Base-by-base conservation (phyloP, 2,888 invertebrate species). In the Drosophila conformis region DNA sequence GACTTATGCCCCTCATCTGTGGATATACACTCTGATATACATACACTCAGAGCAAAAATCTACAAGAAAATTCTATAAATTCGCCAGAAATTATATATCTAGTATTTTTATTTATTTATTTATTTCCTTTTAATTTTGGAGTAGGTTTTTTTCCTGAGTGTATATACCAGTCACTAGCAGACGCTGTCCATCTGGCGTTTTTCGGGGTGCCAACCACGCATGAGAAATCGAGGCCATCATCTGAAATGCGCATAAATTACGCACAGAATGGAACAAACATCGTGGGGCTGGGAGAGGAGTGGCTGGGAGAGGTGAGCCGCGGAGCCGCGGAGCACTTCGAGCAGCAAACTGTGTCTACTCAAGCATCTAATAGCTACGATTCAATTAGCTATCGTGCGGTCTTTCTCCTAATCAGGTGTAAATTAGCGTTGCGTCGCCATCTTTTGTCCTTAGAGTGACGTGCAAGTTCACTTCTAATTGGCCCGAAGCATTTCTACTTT, bases 211-310 rank as follows among this genome's bases (percentile, higher is more conserved):
- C 38, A 52, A 4, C 38, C 27, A 59, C 73, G 57, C 56, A 53
- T 71, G 59, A 63, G 63, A 69, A 81, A 82, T 82, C 78, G 78
- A 53, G 48, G 69, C 59, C 60, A 74, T 66, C 69, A 86, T 75
- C 63, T 48, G 65, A 82, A 84, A 87, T 87, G 85, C 89, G 82
- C 87, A 89, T 89, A 87, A 84, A 89, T 89, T 89, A 87, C 60
- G 40, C 29, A 74, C 31, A 56, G 54, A 68, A 54, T 8, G 8
- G n/a, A 33, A 15, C 15, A 25, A 46, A 4, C 46, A 15, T 4
- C 2, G 21, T 18, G 15, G 2, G 15, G n/a, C 11, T 7, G 1
- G 21, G 29, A 31, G 5, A 29, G 31, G n/a, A 4, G 18, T 7
- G 31, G 51, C 31, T 1, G 27, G 48, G 11, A 21, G 21, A 21